A percentile compares a stretch with the other conserved stretches of the same genome.
phyloP scores from a whole-genome alignment of 1,140 invertebrate genomes.

The Dolichoris vasculosae region DNA sequence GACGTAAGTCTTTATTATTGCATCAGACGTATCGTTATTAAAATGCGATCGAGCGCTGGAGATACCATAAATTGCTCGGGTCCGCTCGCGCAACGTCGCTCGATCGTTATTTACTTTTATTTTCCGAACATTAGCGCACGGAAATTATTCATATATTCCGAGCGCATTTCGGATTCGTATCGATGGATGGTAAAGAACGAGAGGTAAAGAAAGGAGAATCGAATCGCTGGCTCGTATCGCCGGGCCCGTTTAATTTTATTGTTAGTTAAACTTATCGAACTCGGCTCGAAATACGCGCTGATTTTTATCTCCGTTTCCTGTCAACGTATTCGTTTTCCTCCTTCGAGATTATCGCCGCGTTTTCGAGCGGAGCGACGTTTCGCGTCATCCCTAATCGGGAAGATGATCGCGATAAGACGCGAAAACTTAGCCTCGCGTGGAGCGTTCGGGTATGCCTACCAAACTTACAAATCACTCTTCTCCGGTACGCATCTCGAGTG shows the following conservation, averaged over 20 bases:
- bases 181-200: not conserved
- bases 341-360: constrained; percentile 12
- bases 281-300: not conserved
- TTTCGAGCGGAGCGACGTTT: not conserved
- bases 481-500: not conserved
- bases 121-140: not conserved
- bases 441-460: not conserved
- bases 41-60: constrained; percentile 13
- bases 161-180: constrained; percentile 14
- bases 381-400: constrained; percentile 7
- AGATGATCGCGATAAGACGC: constrained; percentile 32
- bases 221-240: not conserved
- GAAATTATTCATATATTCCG: constrained; percentile 17
- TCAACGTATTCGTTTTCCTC: constrained; percentile 35
- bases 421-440: not conserved
- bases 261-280: constrained; percentile 16
- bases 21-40: constrained; percentile 5
- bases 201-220: not conserved
- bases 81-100: not conserved
- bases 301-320: constrained; percentile 16
- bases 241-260: constrained; percentile 11
- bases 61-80: constrained; percentile 10
- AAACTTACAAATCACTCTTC: constrained; percentile 44
- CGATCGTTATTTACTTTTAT: constrained; percentile 18
- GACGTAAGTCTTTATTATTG: not conserved